These are phyloP conservation scores for Cetoscarus ocellatus DNA, from an alignment of 2,797 vertebrate genomes.

Conservation along the genomic window DNA sequence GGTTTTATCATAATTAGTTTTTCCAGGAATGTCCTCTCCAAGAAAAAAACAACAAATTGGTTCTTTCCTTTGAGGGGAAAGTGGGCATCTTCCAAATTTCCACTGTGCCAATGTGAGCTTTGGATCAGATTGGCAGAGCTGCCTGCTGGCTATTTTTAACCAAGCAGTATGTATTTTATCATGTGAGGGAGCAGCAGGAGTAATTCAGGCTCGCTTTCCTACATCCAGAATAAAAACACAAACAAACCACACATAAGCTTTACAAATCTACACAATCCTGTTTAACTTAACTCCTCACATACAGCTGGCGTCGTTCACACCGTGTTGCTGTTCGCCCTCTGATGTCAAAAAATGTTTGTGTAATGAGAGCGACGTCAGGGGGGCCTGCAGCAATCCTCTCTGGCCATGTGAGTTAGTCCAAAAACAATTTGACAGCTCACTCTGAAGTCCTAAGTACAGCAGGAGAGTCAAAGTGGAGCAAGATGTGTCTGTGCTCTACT, in stretches of 20 bases:
- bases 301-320: conserved; percentile 29
- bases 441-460: conserved; percentile 37
- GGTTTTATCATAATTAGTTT: conserved; percentile 33
- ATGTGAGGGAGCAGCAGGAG: conserved; percentile 19
- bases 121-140: conserved; percentile 36
- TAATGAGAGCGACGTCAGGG: conserved; percentile 56
- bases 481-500: conserved; percentile 32
- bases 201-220: not conserved
- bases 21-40: conserved; percentile 35
- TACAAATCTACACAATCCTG: not conserved
- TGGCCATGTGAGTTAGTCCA: conserved; percentile 52
- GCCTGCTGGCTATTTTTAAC: conserved; percentile 37
- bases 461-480: conserved; percentile 25
- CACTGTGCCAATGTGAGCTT: conserved; percentile 36
- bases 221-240: conserved; percentile 4
- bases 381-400: conserved; percentile 54
- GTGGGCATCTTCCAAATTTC: conserved; percentile 43
- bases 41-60: conserved; percentile 47
- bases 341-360: conserved; percentile 49
- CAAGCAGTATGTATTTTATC: conserved; percentile 7
- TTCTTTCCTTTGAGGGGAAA: conserved; percentile 30
- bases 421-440: conserved; percentile 59
- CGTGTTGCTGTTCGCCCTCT: conserved; percentile 34
- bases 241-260: not conserved
- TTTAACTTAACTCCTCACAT: not conserved